Percentiles rank a stretch among this genome's conserved stretches.
phyloP scores from a whole-genome alignment of 2,797 vertebrate genomes.

The Chloroceryle inda region DNA sequence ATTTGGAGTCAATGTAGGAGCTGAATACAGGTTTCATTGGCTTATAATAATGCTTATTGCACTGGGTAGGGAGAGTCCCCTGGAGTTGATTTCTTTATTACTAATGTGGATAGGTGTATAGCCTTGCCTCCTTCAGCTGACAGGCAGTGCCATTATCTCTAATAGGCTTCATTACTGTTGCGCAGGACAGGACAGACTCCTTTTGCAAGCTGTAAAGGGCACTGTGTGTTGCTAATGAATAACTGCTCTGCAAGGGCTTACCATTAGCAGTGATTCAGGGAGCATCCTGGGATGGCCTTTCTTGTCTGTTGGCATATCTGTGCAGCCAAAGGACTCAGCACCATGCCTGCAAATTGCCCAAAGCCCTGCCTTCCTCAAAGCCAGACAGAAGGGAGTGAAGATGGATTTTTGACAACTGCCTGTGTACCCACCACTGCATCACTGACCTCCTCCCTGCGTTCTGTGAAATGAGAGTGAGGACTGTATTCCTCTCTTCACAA shows the following conservation, averaged over 20 bases:
- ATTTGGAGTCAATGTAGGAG: neutral
- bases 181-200: neutral
- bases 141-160: neutral
- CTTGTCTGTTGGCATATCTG: neutral
- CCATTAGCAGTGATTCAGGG: neutral
- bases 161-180: neutral
- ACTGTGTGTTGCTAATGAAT: neutral
- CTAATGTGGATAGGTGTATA: neutral
- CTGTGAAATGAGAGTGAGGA: neutral
- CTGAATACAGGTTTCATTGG: constrained; percentile 1
- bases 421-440: neutral
- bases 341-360: neutral
- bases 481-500: neutral
- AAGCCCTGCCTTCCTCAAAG: neutral
- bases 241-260: neutral
- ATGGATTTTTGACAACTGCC: neutral
- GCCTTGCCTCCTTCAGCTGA: neutral
- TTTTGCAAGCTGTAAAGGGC: neutral
- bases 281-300: neutral
- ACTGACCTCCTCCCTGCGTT: neutral
- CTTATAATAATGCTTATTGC: neutral
- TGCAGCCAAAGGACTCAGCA: neutral
- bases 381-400: neutral
- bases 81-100: neutral
- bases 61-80: neutral